phyloP scores from a whole-genome alignment of 2,888 invertebrate species.

The Netelia inedita region DNA sequence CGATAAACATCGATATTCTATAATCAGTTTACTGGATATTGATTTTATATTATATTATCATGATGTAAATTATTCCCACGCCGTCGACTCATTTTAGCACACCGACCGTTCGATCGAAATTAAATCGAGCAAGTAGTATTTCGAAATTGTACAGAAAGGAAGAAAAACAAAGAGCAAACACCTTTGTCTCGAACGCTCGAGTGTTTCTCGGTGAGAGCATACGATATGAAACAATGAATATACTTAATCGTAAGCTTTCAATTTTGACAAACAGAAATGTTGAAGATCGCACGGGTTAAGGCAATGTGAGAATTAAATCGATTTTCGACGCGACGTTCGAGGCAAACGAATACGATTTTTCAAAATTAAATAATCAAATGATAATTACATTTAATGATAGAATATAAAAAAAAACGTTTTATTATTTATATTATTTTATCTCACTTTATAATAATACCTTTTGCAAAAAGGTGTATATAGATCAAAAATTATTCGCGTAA shows the following conservation, averaged over 20 bases:
- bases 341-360: too few species aligned
- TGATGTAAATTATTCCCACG: constrained; percentile 19
- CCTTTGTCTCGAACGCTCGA: constrained; percentile 32
- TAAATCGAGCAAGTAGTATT: constrained; percentile 1
- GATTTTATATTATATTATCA: neutral
- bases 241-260: too few species aligned
- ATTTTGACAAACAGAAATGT: neutral
- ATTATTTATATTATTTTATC: too few species aligned
- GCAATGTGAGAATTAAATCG: too few species aligned
- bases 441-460: too few species aligned
- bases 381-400: too few species aligned
- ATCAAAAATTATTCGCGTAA: neutral
- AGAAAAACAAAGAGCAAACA: constrained; percentile 51
- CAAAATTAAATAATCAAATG: too few species aligned
- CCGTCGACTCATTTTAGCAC: constrained; percentile 11
- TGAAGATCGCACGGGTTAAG: neutral
- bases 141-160: neutral
- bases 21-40: neutral
- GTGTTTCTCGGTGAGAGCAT: constrained; percentile 14
- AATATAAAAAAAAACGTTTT: too few species aligned
- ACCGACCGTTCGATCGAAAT: constrained; percentile 30
- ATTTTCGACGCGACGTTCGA: too few species aligned
- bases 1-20: constrained; percentile 5
- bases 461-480: neutral
- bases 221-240: constrained; percentile 7